These are phyloP conservation scores for Premnoplex brunnescens DNA, from an alignment of 2,797 vertebrate species.

Conservation along the genomic window DNA sequence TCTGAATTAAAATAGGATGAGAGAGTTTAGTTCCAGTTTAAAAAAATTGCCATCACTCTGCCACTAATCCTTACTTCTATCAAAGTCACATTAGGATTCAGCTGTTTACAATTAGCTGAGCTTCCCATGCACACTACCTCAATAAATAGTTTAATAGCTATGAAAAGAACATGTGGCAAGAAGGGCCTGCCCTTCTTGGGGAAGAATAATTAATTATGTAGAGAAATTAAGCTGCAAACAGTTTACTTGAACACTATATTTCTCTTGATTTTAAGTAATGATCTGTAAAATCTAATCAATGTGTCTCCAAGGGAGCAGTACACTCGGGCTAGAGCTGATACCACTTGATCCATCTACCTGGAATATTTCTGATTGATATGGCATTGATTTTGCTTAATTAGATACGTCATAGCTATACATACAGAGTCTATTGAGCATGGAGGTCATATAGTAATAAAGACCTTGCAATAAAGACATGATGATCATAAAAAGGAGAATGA, in stretches of 20 bases:
- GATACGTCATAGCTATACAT: background rate
- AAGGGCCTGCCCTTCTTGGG: background rate
- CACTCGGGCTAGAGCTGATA: background rate
- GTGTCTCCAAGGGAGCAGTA: background rate
- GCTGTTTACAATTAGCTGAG: conserved; percentile 52
- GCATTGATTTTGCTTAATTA: background rate
- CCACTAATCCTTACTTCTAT: conserved; percentile 30
- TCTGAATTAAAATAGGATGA: conserved; percentile 34
- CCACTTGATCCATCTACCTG: background rate
- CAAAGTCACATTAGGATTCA: conserved; percentile 53
- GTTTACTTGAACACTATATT: conserved; percentile 18
- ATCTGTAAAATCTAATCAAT: conserved; percentile 49
- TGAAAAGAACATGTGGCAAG: background rate
- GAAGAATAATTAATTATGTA: conserved; percentile 24
- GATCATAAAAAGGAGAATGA: background rate
- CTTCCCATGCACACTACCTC: background rate
- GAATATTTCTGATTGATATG: background rate
- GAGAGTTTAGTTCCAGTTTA: conserved; percentile 12
- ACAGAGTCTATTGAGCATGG: background rate
- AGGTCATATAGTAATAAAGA: background rate
- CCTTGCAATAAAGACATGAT: background rate
- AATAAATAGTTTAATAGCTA: conserved; percentile 23
- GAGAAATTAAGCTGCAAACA: conserved; percentile 33
- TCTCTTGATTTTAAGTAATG: conserved; percentile 47
- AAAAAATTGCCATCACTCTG: conserved; percentile 35